Base-by-base conservation (phyloP, 2,888 invertebrate genomes). In the Dryococelus australis region DNA sequence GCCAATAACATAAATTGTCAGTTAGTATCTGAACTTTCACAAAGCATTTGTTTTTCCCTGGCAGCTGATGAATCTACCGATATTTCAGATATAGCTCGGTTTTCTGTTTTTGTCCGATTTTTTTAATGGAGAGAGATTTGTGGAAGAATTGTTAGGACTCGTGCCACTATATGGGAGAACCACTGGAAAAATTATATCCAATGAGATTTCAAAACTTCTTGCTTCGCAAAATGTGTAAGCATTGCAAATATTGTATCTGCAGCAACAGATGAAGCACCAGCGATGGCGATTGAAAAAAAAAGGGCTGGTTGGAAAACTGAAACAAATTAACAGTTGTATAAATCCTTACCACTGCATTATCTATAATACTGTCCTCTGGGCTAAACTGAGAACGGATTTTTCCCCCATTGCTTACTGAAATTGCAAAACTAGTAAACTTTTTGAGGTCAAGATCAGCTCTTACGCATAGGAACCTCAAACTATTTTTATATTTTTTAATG, bases 131-230 rank as follows among this genome's bases (percentile, higher is more conserved):
- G n/a, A n/a, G n/a, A n/a, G n/a, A n/a, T 26, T 20, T 26, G 3
- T 26, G 27, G 26, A 27, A 83, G 28, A 83, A 27, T 20, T 27
- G n/a, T 26, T 26, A 6, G 83, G 8, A 83, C 35, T 26, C 0
- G n/a, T 83, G 43, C 9, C 24, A 83, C n/a, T n/a, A n/a, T n/a
- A 27, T 83, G 83, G 83, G 28, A 83, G 27, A 83, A 83, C 83
- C 83, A 83, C 28, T 27, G 83, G 83, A 83, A 27, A 83, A 83
- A 83, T 83, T 20, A 27, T 83, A 28, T 83, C 26, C 10, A 83
- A 83, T 27, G 28, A 27, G 83, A 83, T 28, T 83, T 83, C 35
- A 26, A 83, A 83, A 83, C 28, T 83, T 27, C 27, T 83, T 83
- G 83, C 27, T 26, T 28, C n/a, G n/a, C 79, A 83, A 83, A 83